Conservation (phyloP, 1,140 invertebrate genomes). For the Caenorhabditis remanei region DNA sequence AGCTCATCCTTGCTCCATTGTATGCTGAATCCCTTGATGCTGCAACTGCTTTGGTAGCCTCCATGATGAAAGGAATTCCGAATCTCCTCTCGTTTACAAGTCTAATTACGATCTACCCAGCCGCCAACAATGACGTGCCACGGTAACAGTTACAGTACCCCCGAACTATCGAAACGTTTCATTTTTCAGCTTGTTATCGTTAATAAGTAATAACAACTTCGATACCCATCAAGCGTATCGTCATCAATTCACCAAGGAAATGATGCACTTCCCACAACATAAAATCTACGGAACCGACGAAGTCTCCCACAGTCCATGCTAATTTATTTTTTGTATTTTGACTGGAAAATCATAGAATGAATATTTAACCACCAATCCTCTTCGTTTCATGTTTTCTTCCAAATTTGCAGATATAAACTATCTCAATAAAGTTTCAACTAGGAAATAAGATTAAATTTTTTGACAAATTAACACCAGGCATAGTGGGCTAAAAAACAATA, state of each 20-base stretch:
- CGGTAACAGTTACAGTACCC: conserved; percentile 16
- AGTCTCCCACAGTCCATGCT: conserved; percentile 37
- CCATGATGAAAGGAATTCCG: neutral
- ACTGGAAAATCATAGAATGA: too few species aligned
- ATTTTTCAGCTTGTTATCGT: conserved; percentile 47
- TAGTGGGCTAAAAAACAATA: too few species aligned
- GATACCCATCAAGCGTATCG: conserved; percentile 16
- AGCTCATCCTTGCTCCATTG: conserved; percentile 30
- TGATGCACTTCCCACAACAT: conserved; percentile 30
- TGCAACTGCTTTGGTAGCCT: conserved; percentile 15
- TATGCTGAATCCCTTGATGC: conserved; percentile 35
- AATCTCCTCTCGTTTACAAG: neutral
- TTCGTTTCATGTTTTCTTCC: too few species aligned
- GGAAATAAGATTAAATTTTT: too few species aligned
- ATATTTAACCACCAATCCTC: too few species aligned
- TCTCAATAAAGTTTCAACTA: too few species aligned
- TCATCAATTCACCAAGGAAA: conserved; percentile 32
- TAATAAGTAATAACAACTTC: conserved; percentile 41
- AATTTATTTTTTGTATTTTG: neutral
- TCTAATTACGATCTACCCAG: conserved; percentile 48
- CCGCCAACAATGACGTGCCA: conserved; percentile 45
- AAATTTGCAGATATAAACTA: too few species aligned
- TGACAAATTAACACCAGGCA: too few species aligned
- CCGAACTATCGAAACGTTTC: neutral
- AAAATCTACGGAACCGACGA: conserved; percentile 51